phyloP scores from a whole-genome alignment of 23 tunicate genomes.

The Halocynthia roretzi region DNA sequence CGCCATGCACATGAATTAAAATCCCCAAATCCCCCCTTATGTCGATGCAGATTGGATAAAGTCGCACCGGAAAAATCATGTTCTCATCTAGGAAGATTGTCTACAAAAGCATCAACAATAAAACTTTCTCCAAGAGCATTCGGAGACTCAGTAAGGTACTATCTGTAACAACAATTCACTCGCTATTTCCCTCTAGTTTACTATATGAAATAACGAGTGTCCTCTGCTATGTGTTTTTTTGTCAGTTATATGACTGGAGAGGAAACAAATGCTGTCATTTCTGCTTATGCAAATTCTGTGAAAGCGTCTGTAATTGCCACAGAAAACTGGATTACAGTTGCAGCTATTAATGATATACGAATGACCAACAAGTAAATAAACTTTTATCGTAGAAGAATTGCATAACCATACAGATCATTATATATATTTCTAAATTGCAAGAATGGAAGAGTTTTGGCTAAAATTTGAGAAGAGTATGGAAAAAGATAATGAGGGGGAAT shows the following conservation, averaged over 20 bases:
- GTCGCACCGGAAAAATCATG: neutral
- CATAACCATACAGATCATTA: too few relatives aligned
- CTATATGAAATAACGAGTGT: neutral
- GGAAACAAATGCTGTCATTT: neutral
- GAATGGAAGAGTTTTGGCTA: neutral
- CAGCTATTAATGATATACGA: neutral
- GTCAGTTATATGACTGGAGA: neutral
- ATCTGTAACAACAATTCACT: too few relatives aligned
- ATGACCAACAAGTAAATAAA: neutral
- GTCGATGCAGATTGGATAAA: too few relatives aligned
- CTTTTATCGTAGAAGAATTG: neutral
- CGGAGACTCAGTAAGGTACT: neutral
- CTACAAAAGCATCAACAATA: neutral
- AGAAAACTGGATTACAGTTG: neutral
- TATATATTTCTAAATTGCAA: neutral
- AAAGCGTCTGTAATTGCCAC: neutral
- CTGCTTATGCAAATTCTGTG: neutral
- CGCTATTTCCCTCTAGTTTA: too few relatives aligned
- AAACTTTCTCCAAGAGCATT: slow-evolving; percentile 4
- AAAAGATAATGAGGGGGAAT: neutral
- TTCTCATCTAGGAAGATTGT: neutral
- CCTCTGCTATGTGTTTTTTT: neutral
- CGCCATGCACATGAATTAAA: too few relatives aligned
- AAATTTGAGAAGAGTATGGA: neutral
- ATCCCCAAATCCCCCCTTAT: too few relatives aligned